Percentiles rank a stretch among this genome's conserved stretches.
phyloP scores from a whole-genome alignment of 2,113 vertebrate genomes.

The Centropristis striata region DNA sequence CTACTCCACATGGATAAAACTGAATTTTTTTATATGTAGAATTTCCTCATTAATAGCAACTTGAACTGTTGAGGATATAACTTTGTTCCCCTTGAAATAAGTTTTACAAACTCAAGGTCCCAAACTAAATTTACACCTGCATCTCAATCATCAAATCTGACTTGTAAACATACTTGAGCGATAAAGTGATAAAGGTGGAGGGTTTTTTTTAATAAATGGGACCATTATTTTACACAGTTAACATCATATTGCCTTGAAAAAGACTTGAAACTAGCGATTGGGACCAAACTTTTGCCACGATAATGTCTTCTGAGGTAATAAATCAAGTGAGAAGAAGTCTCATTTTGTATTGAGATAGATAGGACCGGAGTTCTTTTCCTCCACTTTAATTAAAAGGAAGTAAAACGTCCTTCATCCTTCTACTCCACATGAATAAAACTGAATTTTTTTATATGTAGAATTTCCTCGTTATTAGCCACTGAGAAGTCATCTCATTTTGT shows the following conservation, averaged over 20 bases:
- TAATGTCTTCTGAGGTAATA: too few relatives aligned
- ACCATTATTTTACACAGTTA: too few relatives aligned
- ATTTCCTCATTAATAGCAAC: not conserved
- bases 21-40: not conserved
- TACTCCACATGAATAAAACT: not conserved
- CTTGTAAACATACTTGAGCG: not conserved
- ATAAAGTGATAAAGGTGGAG: too few relatives aligned
- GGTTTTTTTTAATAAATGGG: too few relatives aligned
- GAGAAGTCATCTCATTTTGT: too few relatives aligned
- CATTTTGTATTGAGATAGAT: too few relatives aligned
- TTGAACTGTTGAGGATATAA: not conserved
- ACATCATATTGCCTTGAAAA: too few relatives aligned
- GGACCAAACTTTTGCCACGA: too few relatives aligned
- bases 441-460: not conserved
- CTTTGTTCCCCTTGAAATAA: too few relatives aligned
- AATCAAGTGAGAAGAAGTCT: too few relatives aligned
- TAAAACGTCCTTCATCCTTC: not conserved
- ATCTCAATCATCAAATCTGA: not conserved
- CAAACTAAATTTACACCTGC: not conserved
- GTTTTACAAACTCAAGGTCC: not conserved
- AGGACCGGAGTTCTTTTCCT: too few relatives aligned
- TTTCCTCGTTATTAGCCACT: not conserved
- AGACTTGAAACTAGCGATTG: too few relatives aligned
- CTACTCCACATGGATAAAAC: not conserved
- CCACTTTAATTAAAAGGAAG: not conserved